Evolutionary conservation across 1,140 invertebrate species (phyloP), one percentile per base, ranked within the genome.

Genomic region (Limonius californicus): DNA sequence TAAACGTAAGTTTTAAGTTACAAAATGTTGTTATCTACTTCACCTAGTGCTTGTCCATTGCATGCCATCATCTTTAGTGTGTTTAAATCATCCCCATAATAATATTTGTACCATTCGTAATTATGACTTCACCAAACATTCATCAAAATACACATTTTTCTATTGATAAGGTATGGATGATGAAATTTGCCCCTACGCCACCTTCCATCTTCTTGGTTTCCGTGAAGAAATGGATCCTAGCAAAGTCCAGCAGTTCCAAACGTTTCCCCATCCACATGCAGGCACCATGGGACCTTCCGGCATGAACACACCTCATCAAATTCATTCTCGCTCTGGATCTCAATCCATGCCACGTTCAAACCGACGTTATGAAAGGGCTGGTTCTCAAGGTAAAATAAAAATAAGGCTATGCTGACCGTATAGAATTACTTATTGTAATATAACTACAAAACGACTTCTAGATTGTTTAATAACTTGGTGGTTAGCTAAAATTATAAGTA

Each of bases 151-250:
- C n/a, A n/a, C n/a, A n/a, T 39, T 39, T 39, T 39, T 39, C 35
- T 39, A 39, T 27, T 53, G 7, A 19, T 20, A 81, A 90, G 91
- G 91, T 77, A 92, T 93, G 85, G 92, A 95, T 76, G 92, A 95
- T 78, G 92, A 95, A 76, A 95, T 95, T 75, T 94, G 92, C 78
- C 92, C 92, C 11, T 95, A 95, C 78, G 92, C 92, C 1, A 95
- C 92, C 12, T 95, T 95, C 88, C 92, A 95, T 76, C 81, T 95
- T 67, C 84, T 95, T 53, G 92, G 92, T 68, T 95, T 95, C 88
- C 89, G 92, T 66, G 92, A 95, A 76, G 92, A 95, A 84, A 94
- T 94, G 90, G 92, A 94, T 76, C 91, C 92, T 14, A 89, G 83
- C 75, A 93, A 93, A 79, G 89, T 89, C 19, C 86, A 88, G 82